Evolutionary conservation across 2,888 invertebrate species (phyloP), one percentile per base, ranked within the genome.

Genomic region (Rhimphoctona megacephalus): DNA sequence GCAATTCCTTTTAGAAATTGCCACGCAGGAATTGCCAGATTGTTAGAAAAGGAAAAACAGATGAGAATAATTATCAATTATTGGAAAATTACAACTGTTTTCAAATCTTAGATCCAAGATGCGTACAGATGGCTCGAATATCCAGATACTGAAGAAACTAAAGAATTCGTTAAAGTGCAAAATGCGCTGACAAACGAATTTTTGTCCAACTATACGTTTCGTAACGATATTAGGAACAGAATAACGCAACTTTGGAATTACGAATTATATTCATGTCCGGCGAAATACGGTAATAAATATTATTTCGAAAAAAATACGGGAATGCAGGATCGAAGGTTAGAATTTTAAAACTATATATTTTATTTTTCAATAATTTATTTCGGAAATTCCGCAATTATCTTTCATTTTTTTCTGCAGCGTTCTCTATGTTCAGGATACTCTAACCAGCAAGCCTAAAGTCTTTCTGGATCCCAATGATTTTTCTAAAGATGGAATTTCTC

Each of bases 71-170:
- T 5, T 8, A 3, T 22, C 25, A 46, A 6, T 39, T 3, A 8
- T 39, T 69, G 64, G 2, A 33, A 64, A 64, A 36, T 33, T 30
- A n/a, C 39, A 36, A 39, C 36, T n/a, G 36, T 22, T 8, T 36
- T 33, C 36, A n/a, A 36, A 52, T 70, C 57, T 1, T 94, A 98
- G 98, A 95, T 98, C 78, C 90, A 94, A 77, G 99, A 99, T 95
- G 98, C 98, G 0, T 99, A 99, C 94, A 97, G 99, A 81, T 99
- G 99, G 99, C 95, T 99, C 84, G 99, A 99, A 94, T 98, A 99
- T 95, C 98, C 99, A 0, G 98, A 99, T 94, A 96, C 98, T 0
- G 96, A 97, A 84, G 98, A 99, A 94, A 99, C 99, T 2, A 97
- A 98, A 94, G 95, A 96, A 81, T 99, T 97, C 95, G 98, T 99